Base-by-base conservation (phyloP, 35 echinoderm and acorn worm genomes). In the Apostichopus californicus region DNA sequence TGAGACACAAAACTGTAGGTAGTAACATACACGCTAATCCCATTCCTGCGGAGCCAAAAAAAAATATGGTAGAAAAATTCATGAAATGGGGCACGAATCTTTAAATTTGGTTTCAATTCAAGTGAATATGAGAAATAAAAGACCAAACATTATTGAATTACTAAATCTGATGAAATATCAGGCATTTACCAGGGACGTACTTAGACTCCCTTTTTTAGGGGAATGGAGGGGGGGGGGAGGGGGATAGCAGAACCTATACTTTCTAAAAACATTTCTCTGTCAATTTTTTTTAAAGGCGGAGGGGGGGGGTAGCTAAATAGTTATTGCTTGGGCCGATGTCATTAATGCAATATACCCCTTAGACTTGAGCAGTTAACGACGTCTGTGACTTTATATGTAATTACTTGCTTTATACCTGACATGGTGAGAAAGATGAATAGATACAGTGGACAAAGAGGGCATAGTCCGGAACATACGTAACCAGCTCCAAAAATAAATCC, bases 1-100 rank as follows among this genome's bases (percentile, higher is more conserved):
- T 59, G 17, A 87, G 86, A 87, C 86, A 87, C 6, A 87, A 71
- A 26, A 87, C 57, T 24, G 86, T 87, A 13, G 86, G 86, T 63
- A 87, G 57, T 28, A 59, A 59, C 18, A 87, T 65, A 71, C 86
- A 87, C 59, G 86, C 17, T 64, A 87, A 57, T 63, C 86, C 86
- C 6, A 87, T 6, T 10, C 86, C 86, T 87, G 86, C 0, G n/a
- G 24, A 87, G 64, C 6, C 11, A 87, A 68, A 57, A 87, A 70
- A 87, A 87, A 14, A 7, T 56, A 56, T 77, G 9, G 18, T 77
- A 17, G 25, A 77, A 20, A 77, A 20, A 20, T 7, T 77, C 73
- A 77, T 77, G 18, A 77, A 1, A 77, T 17, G 9, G 18, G 1
- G 12, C 73, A 77, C 5, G 73, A 20, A 17, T 77, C 25, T 77